These are phyloP conservation scores for Turnix velox DNA, from an alignment of 2,113 vertebrate genomes.

Conservation along the genomic window DNA sequence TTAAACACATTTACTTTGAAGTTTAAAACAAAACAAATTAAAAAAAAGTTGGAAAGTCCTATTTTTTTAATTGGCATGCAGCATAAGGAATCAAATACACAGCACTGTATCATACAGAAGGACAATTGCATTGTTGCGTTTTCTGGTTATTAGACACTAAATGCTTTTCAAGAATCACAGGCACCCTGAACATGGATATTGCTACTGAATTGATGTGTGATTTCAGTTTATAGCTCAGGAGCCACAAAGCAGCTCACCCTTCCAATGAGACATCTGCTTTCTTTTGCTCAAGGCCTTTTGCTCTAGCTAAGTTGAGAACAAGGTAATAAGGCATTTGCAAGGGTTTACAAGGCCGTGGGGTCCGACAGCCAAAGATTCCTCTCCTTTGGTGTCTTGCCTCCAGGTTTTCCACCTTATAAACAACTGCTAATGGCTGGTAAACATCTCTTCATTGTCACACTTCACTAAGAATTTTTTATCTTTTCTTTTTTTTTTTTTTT, in stretches of 20 bases:
- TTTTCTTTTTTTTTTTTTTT: no score
- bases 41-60: slow-evolving; percentile 49
- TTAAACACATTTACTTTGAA: slow-evolving; percentile 41
- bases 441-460: slow-evolving; percentile 18
- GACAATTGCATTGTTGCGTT: slow-evolving; percentile 68
- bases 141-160: slow-evolving; percentile 61
- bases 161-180: slow-evolving; percentile 70
- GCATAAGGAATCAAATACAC: slow-evolving; percentile 53
- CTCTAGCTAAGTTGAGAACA: slow-evolving; percentile 62
- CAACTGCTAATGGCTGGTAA: slow-evolving; percentile 67
- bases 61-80: slow-evolving; percentile 61
- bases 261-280: slow-evolving; percentile 20
- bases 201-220: slow-evolving; percentile 59
- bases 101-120: slow-evolving; percentile 3
- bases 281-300: slow-evolving; percentile 53
- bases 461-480: slow-evolving; percentile 1
- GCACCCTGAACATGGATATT: slow-evolving; percentile 69
- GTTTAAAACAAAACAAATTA: slow-evolving; percentile 35
- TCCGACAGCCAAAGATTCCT: slow-evolving; percentile 32
- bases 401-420: slow-evolving; percentile 51
- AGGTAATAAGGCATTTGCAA: slow-evolving; percentile 69
- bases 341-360: slow-evolving; percentile 53
- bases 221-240: slow-evolving; percentile 7
- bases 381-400: slow-evolving; percentile 48
- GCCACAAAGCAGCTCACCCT: slow-evolving; percentile 15